Evolutionary conservation across 2,113 vertebrate species (phyloP), one percentile per base, ranked within the genome.

Genomic region (Lota lota): DNA sequence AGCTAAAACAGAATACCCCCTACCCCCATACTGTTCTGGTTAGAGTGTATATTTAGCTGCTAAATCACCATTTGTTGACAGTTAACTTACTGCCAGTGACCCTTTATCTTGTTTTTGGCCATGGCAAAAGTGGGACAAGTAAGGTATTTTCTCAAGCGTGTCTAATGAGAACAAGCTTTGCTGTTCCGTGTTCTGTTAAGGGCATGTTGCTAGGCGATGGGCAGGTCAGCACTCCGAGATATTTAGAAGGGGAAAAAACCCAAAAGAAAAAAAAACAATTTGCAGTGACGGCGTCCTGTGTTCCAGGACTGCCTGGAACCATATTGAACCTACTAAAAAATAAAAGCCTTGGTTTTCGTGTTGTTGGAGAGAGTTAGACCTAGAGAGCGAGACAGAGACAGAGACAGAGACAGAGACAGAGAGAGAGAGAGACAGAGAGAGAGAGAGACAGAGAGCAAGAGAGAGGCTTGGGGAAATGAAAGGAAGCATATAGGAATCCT

Each of bases 201-300:
- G 67, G 62, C 51, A 24, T 18, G 85, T 83, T 83, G 85, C 86
- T 7, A 68, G 63, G 89, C 73, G 86, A 90, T 83, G 20, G 57
- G 66, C 72, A 50, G 64, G 76, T 70, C 72, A 80, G 78, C 66
- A 7, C 77, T 12, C 40, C 53, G 68, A 82, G 79, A 82, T 79
- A 72, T 82, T 85, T 86, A 78, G 82, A 83, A 87, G 90, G 72
- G 62, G 63, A 79, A 90, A 76, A 33, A 33, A 3, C 28, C 28
- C 28, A 33, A 3, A 33, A 33, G 7, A 3, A 47, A 47, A 14
- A 47, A 21, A 61, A 61, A 22, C 59, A 4, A 1, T 56, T 6
- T 50, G 69, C 64, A 18, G 73, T 83, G 81, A 88, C 75, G 66
- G 53, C 80, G 86, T 80, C 22, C 58, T 68, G 17, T 70, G 64